Evolutionary conservation across 2,888 invertebrate genomes (phyloP), one percentile per base, ranked within the genome.

Genomic region (Phrixothrix hirtus): DNA sequence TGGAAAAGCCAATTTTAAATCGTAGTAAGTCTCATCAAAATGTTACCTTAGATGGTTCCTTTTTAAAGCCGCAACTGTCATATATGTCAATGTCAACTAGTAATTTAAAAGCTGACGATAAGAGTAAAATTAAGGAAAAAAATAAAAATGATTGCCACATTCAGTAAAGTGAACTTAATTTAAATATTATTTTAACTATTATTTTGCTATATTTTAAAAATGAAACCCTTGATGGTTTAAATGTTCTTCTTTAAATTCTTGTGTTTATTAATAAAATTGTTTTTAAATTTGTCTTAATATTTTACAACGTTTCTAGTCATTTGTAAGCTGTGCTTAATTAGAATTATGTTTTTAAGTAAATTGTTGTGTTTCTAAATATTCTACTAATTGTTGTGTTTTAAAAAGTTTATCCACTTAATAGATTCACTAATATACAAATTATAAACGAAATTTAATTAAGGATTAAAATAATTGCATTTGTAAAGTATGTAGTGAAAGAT

Each of bases 71-170:
- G 15, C 30, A 31, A 9, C 12, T 32, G 26, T 11, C 17, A 7
- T 26, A 26, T 12, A 34, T 30, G 15, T 38, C 38, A 1, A 26
- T 16, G 12, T 47, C 47, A 3, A 47, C 47, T 2, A 47, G 31
- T 26, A 38, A 47, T 39, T 34, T 47, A 17, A 47, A 45, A 17
- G 38, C 38, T 35, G 45, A 37, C 9, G 50, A 32, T 63, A 60
- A 47, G 46, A 59, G 38, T 60, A 57, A 52, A 59, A 37, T 48
- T 55, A 44, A 47, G 55, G 56, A 56, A 31, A 60, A 63, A 55
- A 66, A 65, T 57, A 69, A 71, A 45, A 72, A 71, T 62, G 72
- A 72, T 61, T 73, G 73, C 46, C 61, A 60, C 54, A 64, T 73
- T 45, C 72, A 73, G 57, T 73, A 68, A 61, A 38, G 50, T 55